Base-by-base conservation (phyloP, 1,140 invertebrate species). In the Procambarus clarkii region DNA sequence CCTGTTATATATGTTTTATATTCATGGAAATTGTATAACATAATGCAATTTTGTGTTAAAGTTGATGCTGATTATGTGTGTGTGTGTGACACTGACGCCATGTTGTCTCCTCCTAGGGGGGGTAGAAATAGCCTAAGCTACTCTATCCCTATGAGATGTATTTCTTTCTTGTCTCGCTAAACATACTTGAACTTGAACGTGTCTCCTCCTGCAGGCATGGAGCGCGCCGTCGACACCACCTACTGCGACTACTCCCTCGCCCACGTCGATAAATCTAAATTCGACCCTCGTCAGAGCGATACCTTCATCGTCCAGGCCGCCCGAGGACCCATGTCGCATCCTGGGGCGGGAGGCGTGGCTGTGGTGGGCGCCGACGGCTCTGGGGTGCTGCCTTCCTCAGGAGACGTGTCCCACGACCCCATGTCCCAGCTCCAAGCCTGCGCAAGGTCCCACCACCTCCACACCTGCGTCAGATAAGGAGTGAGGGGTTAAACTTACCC, bases 381-480 rank as follows among this genome's bases (percentile, higher is more conserved):
- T 54, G 69, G 9, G 60, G 24, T 18, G 48, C 84, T 85, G 5
- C 84, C 69, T 24, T 24, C 60, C 15, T 76, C 90, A 76, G 34
- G 34, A 76, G 79, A 71, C 71, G 58, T 88, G 24, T 45, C 85
- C 69, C 90, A 92, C 21, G 91, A 92, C 58, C 81, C 91, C 9
- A 83, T 92, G 80, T 69, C 91, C 24, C 91, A 92, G 76, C 71
- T 92, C 2, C 91, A 92, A 46, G 86, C 86, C 46, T 92, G 91
- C 80, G 86, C 86, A 34, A 71, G 91, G 58, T 85, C 86, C 3
- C 89, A 86, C 76, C 85, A 92, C 82, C 71, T 92, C 13, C 91
- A 92, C 44, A 80, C 91, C 44, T 92, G 91, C 46, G 91, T 92
- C 46, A 92, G 91, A 92, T 92, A 92, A 92, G 81, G 13, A 13